Base-by-base conservation (phyloP, 2,888 invertebrate species). In the Criorhina ranunculi region DNA sequence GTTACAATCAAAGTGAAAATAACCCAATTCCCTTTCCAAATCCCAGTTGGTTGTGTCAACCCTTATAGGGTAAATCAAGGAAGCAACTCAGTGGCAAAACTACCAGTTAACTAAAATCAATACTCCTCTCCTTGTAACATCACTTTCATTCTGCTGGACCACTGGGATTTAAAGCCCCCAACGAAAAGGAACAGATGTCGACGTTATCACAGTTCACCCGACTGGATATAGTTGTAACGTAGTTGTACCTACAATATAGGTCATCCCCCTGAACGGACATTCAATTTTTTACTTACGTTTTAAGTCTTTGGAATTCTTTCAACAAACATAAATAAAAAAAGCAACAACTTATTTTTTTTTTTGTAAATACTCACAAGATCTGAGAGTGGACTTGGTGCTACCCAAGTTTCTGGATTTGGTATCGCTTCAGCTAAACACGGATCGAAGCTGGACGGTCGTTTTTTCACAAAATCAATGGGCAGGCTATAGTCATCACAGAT, bases 401-500 rank as follows among this genome's bases (percentile, higher is more conserved):
- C 89, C 91, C 91, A 91, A 88, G 89, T 91, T 87, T 91, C 91
- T 81, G 90, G 91, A 89, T 92, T 92, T 86, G 92, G 91, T 89
- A 92, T 89, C 87, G 90, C 94, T 93, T 96, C 92, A 91, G 95
- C 91, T 92, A 94, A 93, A 89, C 93, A 91, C 91, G 95, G 93
- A 90, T 93, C 93, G 88, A 93, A 94, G 90, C 94, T 92, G 93
- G 95, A 92, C 92, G 95, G 91, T 92, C 95, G 91, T 93, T 93
- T 93, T 90, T 94, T 96, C 87, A 96, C 95, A 91, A 96, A 96
- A 92, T 97, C 97, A 88, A 96, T 95, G 62, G 97, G 97, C 88
- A 96, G 93, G 92, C 96, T 96, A 93, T 97, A 97, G 92, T 97
- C 96, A 90, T 97, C 96, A 92, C 96, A 96, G 88, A 97, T 93